Base-by-base conservation (phyloP, 1,140 invertebrate species). In the Spodoptera frugiperda region DNA sequence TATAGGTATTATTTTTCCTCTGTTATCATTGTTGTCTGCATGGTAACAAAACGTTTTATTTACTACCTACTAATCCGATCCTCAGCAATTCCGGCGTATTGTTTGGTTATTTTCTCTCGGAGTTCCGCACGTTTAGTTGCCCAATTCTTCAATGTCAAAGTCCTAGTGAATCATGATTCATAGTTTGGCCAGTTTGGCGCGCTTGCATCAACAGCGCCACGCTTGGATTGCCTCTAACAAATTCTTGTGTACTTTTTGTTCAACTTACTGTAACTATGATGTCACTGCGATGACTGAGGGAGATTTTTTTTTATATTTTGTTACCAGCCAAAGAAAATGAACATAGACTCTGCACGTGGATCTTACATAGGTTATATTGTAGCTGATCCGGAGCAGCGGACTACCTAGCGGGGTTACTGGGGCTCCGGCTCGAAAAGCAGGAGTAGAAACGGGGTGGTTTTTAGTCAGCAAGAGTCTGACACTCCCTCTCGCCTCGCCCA, bases 251-350 rank as follows among this genome's bases (percentile, higher is more conserved):
- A 54, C 46, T 75, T 74, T 65, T 75, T 75, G 59, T 17, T 33
- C 49, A 63, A 46, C 14, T 76, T 51, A 59, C 77, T 73, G 75
- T 80, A 77, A 74, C 61, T 21, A 71, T 83, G 82, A 83, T 80
- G 65, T 83, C 82, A 83, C 77, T 46, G n/a, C 57, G 33, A 73
- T 82, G 75, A 74, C 53, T 49, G 67, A 4, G 11, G 44, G 30
- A 8, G 5, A 17, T 11, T 54, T 70, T 11, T 54, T 70, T 70
- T 70, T 39, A 33, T 11, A 15, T 17, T 33, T 30, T 33, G 14
- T 33, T 30, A 25, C 30, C n/a, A n/a, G 49, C 30, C n/a, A n/a
- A 21, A 12, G 14, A 39, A 39, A 25, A 8, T 6, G 8, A 14
- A n/a, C 2, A 15, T 12, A n/a, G 3, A 55, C 19, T 54, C 51